Conservation (phyloP, 2,797 vertebrate species). For the Pseudochromis fuscus region DNA sequence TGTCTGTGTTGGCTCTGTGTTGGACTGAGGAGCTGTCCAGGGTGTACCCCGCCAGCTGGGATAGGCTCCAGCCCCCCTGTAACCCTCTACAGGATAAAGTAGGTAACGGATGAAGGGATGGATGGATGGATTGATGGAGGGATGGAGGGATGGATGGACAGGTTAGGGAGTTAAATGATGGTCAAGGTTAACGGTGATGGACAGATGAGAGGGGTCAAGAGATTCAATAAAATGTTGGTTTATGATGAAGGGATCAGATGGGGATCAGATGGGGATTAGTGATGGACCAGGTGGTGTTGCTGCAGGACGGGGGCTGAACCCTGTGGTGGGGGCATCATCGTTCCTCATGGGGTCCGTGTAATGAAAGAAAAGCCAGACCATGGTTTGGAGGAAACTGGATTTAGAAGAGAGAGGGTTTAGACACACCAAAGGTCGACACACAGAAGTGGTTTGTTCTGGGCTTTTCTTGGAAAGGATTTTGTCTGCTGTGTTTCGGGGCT, state of each 20-base stretch:
- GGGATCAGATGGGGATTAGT: neutral
- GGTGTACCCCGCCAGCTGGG: too few relatives aligned
- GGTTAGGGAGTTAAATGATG: neutral
- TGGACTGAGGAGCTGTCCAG: too few relatives aligned
- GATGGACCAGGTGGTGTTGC: neutral
- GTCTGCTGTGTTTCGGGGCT: neutral
- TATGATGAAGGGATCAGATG: neutral
- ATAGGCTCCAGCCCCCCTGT: too few relatives aligned
- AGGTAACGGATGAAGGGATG: too few relatives aligned
- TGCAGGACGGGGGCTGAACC: neutral
- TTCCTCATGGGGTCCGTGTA: neutral
- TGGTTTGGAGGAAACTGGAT: neutral
- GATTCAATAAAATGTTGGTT: neutral
- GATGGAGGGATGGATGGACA: too few relatives aligned
- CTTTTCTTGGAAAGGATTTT: too few relatives aligned
- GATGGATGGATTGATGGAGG: too few relatives aligned
- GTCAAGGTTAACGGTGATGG: too few relatives aligned
- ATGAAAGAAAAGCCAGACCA: neutral
- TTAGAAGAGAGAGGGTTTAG: neutral
- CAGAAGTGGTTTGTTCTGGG: too few relatives aligned
- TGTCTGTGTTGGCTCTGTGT: too few relatives aligned
- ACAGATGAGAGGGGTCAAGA: neutral
- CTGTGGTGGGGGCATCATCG: neutral
- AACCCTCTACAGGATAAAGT: too few relatives aligned
- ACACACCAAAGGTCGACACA: neutral